Evolutionary conservation across 2,113 vertebrate genomes (phyloP).

Genomic region (Nettapus auritus): DNA sequence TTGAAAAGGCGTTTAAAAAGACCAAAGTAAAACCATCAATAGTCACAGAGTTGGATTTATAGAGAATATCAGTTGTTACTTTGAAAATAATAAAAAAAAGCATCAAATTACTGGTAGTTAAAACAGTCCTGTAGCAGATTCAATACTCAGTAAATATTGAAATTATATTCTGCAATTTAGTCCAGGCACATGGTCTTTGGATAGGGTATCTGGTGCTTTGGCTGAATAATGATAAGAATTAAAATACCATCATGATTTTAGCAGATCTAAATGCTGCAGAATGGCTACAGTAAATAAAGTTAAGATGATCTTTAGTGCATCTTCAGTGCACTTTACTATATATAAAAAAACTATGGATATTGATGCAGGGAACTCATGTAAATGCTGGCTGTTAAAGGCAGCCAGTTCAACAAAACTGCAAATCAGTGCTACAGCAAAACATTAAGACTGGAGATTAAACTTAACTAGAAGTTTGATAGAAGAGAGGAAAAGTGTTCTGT

Average conservation of each 20-base stretch:
- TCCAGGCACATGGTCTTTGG: neutral
- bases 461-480: neutral
- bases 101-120: neutral
- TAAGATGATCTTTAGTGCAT: neutral
- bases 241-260: neutral
- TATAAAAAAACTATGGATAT: neutral
- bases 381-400: neutral
- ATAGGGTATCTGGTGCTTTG: neutral
- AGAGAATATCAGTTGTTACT: neutral
- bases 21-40: neutral
- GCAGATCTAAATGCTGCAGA: neutral
- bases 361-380: neutral
- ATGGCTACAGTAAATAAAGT: conserved; percentile 14
- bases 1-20: neutral
- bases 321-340: neutral
- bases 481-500: neutral
- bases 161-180: neutral
- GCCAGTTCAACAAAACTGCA: neutral
- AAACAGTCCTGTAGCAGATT: neutral
- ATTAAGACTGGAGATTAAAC: neutral
- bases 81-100: neutral
- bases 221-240: neutral
- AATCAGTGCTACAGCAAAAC: neutral
- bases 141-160: neutral
- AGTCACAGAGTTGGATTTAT: neutral